phyloP scores from a whole-genome alignment of 37 sponge, comb jelly and placozoan species.

The Spongilla lacustris region DNA sequence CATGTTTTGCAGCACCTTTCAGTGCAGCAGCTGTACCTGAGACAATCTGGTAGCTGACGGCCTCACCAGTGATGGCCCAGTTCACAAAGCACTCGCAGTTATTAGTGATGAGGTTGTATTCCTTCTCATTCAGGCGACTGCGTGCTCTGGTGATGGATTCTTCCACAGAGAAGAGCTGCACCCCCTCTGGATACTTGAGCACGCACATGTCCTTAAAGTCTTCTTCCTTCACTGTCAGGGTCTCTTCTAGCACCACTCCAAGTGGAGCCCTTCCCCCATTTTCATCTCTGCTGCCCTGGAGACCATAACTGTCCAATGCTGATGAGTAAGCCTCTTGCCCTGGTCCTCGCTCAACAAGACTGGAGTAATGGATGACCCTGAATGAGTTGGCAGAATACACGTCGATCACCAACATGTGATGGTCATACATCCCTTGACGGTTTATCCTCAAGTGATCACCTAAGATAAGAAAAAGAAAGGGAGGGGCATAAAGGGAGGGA shows the following conservation, averaged over 20 bases:
- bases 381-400: background rate
- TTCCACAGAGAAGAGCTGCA: background rate
- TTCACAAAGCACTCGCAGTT: background rate
- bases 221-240: background rate
- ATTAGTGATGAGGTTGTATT: background rate
- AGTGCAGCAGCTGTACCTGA: background rate
- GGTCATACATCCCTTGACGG: background rate
- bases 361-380: background rate
- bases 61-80: background rate
- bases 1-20: background rate
- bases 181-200: background rate
- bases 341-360: background rate
- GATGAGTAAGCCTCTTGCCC: background rate
- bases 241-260: background rate
- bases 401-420: background rate
- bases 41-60: background rate
- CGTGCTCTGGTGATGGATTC: background rate
- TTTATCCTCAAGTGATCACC: background rate
- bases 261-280: background rate
- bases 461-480: background rate
- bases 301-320: too few relatives aligned
- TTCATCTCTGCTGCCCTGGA: background rate
- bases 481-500: background rate
- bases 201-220: background rate
- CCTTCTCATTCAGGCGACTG: background rate